Base-by-base conservation (phyloP, 1,140 invertebrate species). In the Conus betulinus region DNA sequence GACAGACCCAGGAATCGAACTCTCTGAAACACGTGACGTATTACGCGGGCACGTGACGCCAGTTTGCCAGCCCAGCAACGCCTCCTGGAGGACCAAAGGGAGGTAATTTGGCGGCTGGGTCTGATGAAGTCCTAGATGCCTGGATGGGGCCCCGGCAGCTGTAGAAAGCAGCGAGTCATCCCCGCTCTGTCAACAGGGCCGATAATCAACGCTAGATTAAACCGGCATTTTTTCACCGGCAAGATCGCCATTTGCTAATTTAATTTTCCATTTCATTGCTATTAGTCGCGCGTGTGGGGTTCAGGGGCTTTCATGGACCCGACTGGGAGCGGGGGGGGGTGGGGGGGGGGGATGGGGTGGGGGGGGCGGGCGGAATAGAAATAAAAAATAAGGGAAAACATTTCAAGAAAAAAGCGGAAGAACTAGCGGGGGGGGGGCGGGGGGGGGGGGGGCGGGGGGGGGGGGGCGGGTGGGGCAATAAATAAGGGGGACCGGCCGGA, bases 221-320 rank as follows among this genome's bases (percentile, higher is more conserved):
- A 92, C 87, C 90, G 79, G 90, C 90, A 91, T 92, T 90, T 91
- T 91, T 90, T 90, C 88, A 87, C 90, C 88, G 89, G 89, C 90
- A 91, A 90, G 91, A 91, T 90, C 90, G 90, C 91, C 90, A 92
- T 92, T 92, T 92, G 91, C 91, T 92, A 92, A 92, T 92, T 92
- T 91, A 92, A 92, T 92, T 92, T 92, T 92, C 91, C 91, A 92
- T 92, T 91, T 90, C 89, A 88, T 86, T 89, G 90, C 91, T 91
- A 92, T 92, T 92, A 92, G 90, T 83, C 90, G 87, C 53, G 87
- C 84, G 67, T 60, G 57, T 8, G 8, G 57, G 57, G 57, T 8
- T 57, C 57, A 60, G 57, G 57, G 57, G 57, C 4, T 15, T 8
- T 8, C 57, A 11, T 8, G 57, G 57, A 15, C 8, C 8, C 57